Base-by-base conservation (phyloP, 2,113 vertebrate species). In the Chunga burmeisteri region DNA sequence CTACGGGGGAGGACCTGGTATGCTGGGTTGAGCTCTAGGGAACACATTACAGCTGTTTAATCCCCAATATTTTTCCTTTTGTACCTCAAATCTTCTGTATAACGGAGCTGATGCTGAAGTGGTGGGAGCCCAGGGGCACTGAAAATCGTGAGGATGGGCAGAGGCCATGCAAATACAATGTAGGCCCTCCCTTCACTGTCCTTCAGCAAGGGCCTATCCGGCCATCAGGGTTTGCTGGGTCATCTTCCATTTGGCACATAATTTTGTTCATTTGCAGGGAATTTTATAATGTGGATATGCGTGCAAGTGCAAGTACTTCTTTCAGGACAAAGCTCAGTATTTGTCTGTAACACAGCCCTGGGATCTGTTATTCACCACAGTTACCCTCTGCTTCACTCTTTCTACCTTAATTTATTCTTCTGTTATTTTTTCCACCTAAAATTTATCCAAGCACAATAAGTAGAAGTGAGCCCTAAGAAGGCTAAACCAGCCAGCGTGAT, bases 311-410 rank as follows among this genome's bases (percentile, higher is more conserved):
- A 46, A 44, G 20, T 20, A 34, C 38, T 5, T 40, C 42, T 68
- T 63, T 40, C 34, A 36, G 17, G 42, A 19, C 16, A 78, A 81
- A 84, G 12, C 34, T 80, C 20, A 61, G 1, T n/a, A 42, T 91
- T 61, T 81, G 3, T 47, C 59, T 78, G 14, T 53, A 84, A 70
- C 19, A 6, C 0, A 1, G 58, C 7, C 8, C 5, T 6, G n/a
- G 46, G 23, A 23, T 77, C 23, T 62, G 0, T 36, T 71, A 46
- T 55, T 58, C 38, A 20, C n/a, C 47, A 5, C 6, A 50, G 38
- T 50, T 66, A 68, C 22, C 11, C 32, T 89, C 73, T 79, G 29
- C 52, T 75, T 89, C n/a, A 36, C 65, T 81, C 26, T 78, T 66
- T 42, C 55, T n/a, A 12, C 53, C 47, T 67, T 67, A 71, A 63